Evolutionary conservation across 2,797 vertebrate species (phyloP).

Genomic region (Heterohyrax brucei): DNA sequence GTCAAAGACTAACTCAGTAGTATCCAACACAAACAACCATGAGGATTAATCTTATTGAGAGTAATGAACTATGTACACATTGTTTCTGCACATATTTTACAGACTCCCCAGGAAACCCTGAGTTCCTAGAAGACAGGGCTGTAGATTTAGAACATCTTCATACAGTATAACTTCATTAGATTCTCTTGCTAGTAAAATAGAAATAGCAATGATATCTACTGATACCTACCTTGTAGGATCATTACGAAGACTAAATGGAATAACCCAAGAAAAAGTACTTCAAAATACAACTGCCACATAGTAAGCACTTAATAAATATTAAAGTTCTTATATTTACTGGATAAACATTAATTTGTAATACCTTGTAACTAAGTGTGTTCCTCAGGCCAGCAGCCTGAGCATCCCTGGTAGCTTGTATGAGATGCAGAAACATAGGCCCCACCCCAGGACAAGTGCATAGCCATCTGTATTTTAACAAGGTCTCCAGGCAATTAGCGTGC

Average conservation of each 20-base stretch:
- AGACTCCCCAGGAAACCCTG: not conserved
- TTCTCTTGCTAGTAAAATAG: conserved; percentile 31
- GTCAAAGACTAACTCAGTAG: too few species aligned
- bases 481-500: not conserved
- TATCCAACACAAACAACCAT: too few species aligned
- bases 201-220: not conserved
- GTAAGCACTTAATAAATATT: not conserved
- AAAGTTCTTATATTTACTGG: not conserved
- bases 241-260: not conserved
- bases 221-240: not conserved
- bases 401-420: not conserved
- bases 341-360: not conserved
- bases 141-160: not conserved
- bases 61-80: not conserved
- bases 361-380: not conserved
- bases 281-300: not conserved
- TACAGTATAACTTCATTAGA: not conserved
- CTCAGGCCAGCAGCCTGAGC: not conserved
- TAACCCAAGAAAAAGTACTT: not conserved
- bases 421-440: not conserved
- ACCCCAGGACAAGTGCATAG: not conserved
- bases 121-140: not conserved
- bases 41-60: not conserved
- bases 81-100: not conserved
- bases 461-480: not conserved